Conservation (phyloP, 2,113 vertebrate species). For the Gymnogyps californianus region DNA sequence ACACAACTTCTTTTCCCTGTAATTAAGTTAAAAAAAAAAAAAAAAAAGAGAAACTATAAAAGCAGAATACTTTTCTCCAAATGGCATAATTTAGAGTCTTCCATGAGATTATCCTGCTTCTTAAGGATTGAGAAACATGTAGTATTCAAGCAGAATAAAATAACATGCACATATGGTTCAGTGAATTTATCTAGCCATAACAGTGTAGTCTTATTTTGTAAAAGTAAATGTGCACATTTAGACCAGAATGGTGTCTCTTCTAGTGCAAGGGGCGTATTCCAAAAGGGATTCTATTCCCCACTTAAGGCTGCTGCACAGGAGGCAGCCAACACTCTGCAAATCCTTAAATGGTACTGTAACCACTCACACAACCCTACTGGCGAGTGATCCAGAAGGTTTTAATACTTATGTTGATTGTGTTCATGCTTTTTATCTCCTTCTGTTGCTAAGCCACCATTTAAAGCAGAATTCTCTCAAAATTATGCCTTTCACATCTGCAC, state of each 20-base stretch:
- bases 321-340: background rate
- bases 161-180: constrained; percentile 38
- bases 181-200: constrained; percentile 20
- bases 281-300: background rate
- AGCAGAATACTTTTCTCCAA: background rate
- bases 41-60: background rate
- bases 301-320: background rate
- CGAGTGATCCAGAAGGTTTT: background rate
- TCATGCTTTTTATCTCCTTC: background rate
- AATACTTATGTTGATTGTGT: background rate
- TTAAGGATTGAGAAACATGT: background rate
- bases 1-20: background rate
- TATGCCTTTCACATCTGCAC: background rate
- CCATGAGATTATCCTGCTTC: background rate
- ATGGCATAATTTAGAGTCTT: background rate
- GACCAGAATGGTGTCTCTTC: background rate
- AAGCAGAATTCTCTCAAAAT: background rate
- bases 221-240: constrained; percentile 14
- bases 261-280: background rate
- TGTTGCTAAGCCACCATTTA: background rate
- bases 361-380: background rate
- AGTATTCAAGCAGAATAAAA: background rate
- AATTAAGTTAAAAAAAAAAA: background rate
- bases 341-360: background rate
- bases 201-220: background rate